These are phyloP conservation scores for Amphimallon solstitiale DNA, from an alignment of 2,888 invertebrate genomes.

Conservation along the genomic window DNA sequence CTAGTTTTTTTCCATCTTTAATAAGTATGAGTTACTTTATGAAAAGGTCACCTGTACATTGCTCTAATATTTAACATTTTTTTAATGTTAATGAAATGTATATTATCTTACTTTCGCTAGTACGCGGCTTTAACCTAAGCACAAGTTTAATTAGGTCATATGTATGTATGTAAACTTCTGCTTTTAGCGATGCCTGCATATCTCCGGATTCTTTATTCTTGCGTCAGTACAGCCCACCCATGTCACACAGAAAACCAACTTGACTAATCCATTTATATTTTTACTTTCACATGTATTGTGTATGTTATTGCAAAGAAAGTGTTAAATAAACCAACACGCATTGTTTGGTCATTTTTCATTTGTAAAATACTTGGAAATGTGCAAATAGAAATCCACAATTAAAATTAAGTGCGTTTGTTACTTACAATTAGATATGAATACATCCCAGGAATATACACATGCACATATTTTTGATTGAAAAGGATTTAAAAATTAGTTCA, in stretches of 20 bases:
- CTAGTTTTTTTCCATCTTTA: too few relatives aligned
- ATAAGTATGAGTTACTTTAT: too few relatives aligned
- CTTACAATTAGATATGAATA: too few relatives aligned
- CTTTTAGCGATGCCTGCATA: neutral
- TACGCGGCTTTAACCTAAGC: too few relatives aligned
- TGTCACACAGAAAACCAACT: slow-evolving; percentile 11
- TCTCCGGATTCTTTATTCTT: slow-evolving; percentile 22
- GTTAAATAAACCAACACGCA: slow-evolving; percentile 4
- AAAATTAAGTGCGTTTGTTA: too few relatives aligned
- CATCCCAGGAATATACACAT: too few relatives aligned
- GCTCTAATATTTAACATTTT: too few relatives aligned
- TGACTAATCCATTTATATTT: slow-evolving; percentile 36
- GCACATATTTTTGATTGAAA: too few relatives aligned
- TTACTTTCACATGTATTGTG: slow-evolving; percentile 29
- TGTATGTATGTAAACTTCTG: too few relatives aligned
- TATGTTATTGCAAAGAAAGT: slow-evolving; percentile 30
- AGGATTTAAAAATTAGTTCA: neutral
- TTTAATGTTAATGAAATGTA: too few relatives aligned
- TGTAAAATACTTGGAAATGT: neutral
- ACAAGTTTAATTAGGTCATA: neutral
- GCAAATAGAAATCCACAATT: slow-evolving; percentile 9
- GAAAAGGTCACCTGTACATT: too few relatives aligned
- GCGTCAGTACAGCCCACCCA: slow-evolving; percentile 3
- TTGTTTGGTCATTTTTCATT: neutral
- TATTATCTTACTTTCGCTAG: too few relatives aligned